Conservation (phyloP, 2,888 invertebrate genomes). For the Tachina fera region DNA sequence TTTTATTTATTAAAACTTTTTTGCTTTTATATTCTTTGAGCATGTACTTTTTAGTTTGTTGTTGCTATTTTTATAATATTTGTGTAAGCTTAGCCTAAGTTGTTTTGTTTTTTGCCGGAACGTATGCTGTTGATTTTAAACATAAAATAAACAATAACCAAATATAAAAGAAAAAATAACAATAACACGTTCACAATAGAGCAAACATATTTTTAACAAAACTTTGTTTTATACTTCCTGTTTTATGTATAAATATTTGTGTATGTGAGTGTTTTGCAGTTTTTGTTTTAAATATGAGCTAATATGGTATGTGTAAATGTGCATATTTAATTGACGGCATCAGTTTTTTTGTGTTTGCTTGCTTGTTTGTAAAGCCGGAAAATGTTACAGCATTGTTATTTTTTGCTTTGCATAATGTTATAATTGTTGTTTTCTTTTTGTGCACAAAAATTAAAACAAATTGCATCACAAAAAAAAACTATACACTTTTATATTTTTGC, state of each 20-base stretch:
- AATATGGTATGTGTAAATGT: background rate
- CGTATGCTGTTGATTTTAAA: slow-evolving; percentile 33
- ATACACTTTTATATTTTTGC: background rate
- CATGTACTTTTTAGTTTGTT: slow-evolving; percentile 5
- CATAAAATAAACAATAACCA: slow-evolving; percentile 38
- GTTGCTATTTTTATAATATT: slow-evolving; percentile 35
- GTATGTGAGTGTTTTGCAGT: background rate
- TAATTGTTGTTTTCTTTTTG: slow-evolving; percentile 42
- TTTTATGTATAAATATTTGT: background rate
- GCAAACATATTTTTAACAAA: slow-evolving; percentile 34
- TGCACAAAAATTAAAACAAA: slow-evolving; percentile 35
- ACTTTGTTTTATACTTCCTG: slow-evolving; percentile 37
- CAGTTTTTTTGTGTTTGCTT: slow-evolving; percentile 2
- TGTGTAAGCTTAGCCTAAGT: slow-evolving; percentile 32
- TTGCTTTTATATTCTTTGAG: slow-evolving; percentile 10
- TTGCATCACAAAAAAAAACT: background rate
- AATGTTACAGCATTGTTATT: slow-evolving; percentile 27
- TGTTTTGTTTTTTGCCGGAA: background rate
- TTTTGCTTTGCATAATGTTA: slow-evolving; percentile 21
- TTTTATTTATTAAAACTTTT: slow-evolving; percentile 2
- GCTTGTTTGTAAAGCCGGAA: slow-evolving; percentile 14
- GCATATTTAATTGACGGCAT: background rate
- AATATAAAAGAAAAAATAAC: slow-evolving; percentile 19
- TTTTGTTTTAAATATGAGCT: background rate
- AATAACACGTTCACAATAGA: slow-evolving; percentile 30